These are phyloP conservation scores for Smittia sp. DNA, from an alignment of 2,888 invertebrate species.

Conservation along the genomic window DNA sequence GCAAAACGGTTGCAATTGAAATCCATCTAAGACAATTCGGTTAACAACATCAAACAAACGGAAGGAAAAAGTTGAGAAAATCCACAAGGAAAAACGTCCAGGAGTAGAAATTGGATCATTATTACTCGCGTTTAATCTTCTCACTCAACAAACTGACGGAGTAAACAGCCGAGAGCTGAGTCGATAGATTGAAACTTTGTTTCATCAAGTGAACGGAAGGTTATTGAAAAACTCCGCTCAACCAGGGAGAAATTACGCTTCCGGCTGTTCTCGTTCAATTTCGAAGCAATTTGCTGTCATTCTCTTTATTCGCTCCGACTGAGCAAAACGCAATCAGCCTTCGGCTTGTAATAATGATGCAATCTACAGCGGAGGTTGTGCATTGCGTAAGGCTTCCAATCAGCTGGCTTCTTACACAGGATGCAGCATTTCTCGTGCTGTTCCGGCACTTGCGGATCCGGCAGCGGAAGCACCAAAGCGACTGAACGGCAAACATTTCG, in stretches of 20 bases:
- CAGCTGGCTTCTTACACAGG: conserved; percentile 64
- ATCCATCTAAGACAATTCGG: too few relatives aligned
- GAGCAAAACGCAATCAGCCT: conserved; percentile 16
- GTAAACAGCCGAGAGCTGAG: too few relatives aligned
- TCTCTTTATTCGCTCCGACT: neutral
- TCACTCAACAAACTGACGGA: too few relatives aligned
- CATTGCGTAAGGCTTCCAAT: neutral
- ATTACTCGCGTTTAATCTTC: neutral
- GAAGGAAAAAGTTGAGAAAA: neutral
- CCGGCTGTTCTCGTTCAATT: too few relatives aligned
- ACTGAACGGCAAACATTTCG: conserved; percentile 51
- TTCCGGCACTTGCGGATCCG: conserved; percentile 82
- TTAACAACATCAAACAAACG: too few relatives aligned
- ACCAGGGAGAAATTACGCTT: too few relatives aligned
- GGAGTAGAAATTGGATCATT: neutral
- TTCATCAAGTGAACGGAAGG: too few relatives aligned
- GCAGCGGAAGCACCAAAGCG: conserved; percentile 76
- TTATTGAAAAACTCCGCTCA: too few relatives aligned
- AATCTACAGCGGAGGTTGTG: conserved; percentile 36
- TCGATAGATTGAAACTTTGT: too few relatives aligned
- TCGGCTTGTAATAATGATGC: conserved; percentile 31
- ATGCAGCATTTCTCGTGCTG: conserved; percentile 90
- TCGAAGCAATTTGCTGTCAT: too few relatives aligned
- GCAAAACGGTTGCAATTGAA: too few relatives aligned
- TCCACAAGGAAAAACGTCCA: neutral